phyloP scores from a whole-genome alignment of 2,888 invertebrate species.

The Eupelmus urozonus region DNA sequence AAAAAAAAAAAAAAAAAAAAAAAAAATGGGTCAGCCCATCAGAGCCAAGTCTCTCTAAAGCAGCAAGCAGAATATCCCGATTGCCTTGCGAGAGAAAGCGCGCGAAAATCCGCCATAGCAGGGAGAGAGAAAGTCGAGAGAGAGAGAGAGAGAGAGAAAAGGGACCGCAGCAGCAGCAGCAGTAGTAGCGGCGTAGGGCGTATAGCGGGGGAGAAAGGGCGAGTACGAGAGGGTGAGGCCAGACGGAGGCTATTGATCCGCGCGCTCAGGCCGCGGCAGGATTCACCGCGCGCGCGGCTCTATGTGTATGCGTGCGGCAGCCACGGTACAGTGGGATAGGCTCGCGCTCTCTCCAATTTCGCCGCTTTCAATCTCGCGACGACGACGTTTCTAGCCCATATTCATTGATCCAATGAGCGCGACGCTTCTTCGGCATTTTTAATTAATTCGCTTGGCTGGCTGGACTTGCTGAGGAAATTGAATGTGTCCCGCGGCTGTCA shows the following conservation, averaged over 20 bases:
- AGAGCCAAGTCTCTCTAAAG: neutral
- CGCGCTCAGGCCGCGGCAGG: no score
- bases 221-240: conserved; percentile 72
- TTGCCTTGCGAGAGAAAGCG: neutral
- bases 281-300: conserved; percentile 73
- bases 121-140: neutral
- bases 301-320: no score
- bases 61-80: neutral
- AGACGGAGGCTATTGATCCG: conserved; percentile 76
- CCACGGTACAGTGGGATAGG: conserved; percentile 71
- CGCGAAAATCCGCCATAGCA: neutral
- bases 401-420: neutral
- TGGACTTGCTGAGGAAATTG: no score
- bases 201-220: conserved; percentile 12
- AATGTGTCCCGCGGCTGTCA: no score
- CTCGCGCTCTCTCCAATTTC: conserved; percentile 71
- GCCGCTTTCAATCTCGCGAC: conserved; percentile 51
- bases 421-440: conserved; percentile 44
- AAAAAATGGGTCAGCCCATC: neutral
- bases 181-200: neutral
- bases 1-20: conserved; percentile 7
- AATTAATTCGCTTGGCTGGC: conserved; percentile 50
- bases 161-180: conserved; percentile 7
- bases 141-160: conserved; percentile 5
- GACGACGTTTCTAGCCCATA: neutral